Evolutionary conservation across 2,113 vertebrate genomes (phyloP), one percentile per base, ranked within the genome.

Genomic region (Brachirus orientalis): DNA sequence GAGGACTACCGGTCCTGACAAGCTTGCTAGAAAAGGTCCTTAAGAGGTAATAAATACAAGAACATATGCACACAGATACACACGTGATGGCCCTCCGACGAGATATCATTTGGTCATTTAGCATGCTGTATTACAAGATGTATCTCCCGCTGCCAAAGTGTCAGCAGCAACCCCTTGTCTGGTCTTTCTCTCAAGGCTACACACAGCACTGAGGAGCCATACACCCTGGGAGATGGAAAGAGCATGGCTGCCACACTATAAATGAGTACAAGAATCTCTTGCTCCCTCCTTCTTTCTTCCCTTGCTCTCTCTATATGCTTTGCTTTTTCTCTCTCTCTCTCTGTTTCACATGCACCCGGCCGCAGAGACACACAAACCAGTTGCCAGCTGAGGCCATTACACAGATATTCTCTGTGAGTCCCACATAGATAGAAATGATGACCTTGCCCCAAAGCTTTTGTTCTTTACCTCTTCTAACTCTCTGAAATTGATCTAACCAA

Each of bases 21-120:
- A 28, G 28, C 28, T 28, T 28, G 28, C 6, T 28, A 6, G 28
- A 28, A 28, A 28, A 28, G 28, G 28, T 28, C 28, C 28, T 28
- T 4, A 28, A 28, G 28, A 28, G 28, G 28, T 28, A 28, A 28
- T 6, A 28, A 28, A 28, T 28, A 2, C 28, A 28, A 28, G 28
- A 4, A 69, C 45, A 63, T 10, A 60, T 18, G 64, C 33, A 70
- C 69, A 73, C 36, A 66, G 46, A 80, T 68, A 69, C 73, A 80
- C 43, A 62, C 10, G 14, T 64, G 67, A 79, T 80, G 85, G 85
- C 69, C 82, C 86, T 91, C 82, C 88, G 85, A 92, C 88, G 90
- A 90, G 90, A 88, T 89, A 92, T 91, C 82, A 92, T 92, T 93
- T 93, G 92, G 90, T 91, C 87, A 89, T 91, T 93, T 92, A 89